A percentile compares a stretch with the other conserved stretches of the same genome.
Evolutionary conservation across 37 sponge, comb jelly and placozoan species (phyloP).

Genomic region (Aphrocallistes beatrix): DNA sequence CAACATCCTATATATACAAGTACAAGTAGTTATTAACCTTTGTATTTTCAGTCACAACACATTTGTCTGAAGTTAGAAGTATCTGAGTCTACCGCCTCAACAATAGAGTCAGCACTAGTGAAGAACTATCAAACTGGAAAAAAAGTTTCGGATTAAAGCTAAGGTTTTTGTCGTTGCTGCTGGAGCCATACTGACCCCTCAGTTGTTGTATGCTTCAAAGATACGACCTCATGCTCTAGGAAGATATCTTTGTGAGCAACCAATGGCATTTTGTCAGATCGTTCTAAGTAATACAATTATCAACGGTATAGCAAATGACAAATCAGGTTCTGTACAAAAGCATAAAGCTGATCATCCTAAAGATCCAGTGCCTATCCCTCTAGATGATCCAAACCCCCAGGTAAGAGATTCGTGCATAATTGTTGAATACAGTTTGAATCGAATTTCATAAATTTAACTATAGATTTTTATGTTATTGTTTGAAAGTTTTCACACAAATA

Average conservation of each 20-base stretch:
- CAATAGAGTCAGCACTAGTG: slow-evolving; percentile 19
- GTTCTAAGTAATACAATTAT: slow-evolving; percentile 23
- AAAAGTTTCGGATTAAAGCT: not conserved
- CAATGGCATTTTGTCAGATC: slow-evolving; percentile 35
- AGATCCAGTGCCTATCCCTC: slow-evolving; percentile 38
- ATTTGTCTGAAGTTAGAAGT: not conserved
- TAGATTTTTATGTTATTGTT: too few species aligned
- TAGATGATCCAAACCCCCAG: slow-evolving; percentile 33
- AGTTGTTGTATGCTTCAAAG: slow-evolving; percentile 32
- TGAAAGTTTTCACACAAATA: too few species aligned
- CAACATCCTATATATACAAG: too few species aligned
- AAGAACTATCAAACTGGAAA: slow-evolving; percentile 4
- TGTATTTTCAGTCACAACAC: not conserved
- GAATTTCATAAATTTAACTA: too few species aligned
- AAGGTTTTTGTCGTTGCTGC: slow-evolving; percentile 33
- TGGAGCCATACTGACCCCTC: slow-evolving; percentile 38
- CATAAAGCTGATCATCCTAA: not conserved
- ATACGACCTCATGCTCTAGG: slow-evolving; percentile 35
- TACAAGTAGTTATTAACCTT: too few species aligned
- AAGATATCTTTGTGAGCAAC: slow-evolving; percentile 35
- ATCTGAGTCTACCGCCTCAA: not conserved
- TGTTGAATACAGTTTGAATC: too few species aligned
- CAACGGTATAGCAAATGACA: slow-evolving; percentile 7
- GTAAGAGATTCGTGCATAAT: too few species aligned
- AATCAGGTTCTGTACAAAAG: not conserved